Evolutionary conservation across 2,113 vertebrate genomes (phyloP).

Genomic region (Eptesicus fuscus): DNA sequence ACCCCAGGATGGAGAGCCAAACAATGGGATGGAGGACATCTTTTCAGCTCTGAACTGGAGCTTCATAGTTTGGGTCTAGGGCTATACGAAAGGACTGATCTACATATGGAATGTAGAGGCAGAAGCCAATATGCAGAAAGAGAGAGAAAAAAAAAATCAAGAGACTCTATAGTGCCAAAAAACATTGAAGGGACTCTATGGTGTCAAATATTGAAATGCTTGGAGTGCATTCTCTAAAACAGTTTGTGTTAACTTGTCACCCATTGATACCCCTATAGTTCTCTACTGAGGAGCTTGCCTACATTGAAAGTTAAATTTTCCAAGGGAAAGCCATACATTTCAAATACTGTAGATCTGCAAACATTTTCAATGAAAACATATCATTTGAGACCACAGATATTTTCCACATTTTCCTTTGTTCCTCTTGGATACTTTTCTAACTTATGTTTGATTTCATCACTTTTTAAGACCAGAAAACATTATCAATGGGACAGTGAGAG

Average conservation of each 20-base stretch:
- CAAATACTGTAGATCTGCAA: slow-evolving; percentile 73
- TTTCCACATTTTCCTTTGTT: slow-evolving; percentile 70
- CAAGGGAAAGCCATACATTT: slow-evolving; percentile 69
- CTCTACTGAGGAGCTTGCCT: slow-evolving; percentile 71
- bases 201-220: slow-evolving; percentile 55
- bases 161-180: slow-evolving; percentile 20
- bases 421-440: slow-evolving; percentile 66
- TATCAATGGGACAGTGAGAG: slow-evolving; percentile 71
- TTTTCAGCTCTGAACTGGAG: background rate
- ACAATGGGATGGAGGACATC: background rate
- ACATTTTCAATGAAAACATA: slow-evolving; percentile 72
- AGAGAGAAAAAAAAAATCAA: background rate
- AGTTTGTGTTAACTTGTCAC: slow-evolving; percentile 59
- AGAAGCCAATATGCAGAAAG: background rate
- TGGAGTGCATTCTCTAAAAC: slow-evolving; percentile 60
- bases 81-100: background rate
- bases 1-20: background rate
- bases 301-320: slow-evolving; percentile 75
- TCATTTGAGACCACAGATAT: slow-evolving; percentile 68
- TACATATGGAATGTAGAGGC: background rate
- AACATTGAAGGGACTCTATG: slow-evolving; percentile 14
- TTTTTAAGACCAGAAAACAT: slow-evolving; percentile 72
- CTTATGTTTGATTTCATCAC: slow-evolving; percentile 73
- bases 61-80: background rate
- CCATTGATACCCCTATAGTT: slow-evolving; percentile 1